Base-by-base conservation (phyloP, 2,113 vertebrate species). In the Oryzias javanicus region DNA sequence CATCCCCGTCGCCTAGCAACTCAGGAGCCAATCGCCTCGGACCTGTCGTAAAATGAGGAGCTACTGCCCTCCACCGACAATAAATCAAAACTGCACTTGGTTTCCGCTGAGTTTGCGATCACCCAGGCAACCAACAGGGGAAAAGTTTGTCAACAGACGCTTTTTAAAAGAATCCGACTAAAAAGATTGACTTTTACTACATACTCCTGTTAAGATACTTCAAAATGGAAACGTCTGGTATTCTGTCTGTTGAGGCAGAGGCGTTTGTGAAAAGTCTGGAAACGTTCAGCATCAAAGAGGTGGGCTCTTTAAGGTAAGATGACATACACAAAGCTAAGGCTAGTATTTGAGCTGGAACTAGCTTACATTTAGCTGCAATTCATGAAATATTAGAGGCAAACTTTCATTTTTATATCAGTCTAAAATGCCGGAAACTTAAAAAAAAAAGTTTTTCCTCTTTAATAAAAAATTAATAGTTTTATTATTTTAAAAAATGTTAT, bases 221-320 rank as follows among this genome's bases (percentile, higher is more conserved):
- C 12, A 0, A 58, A 6, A 89, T 90, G 89, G 80, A 86, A 14
- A 54, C 72, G 13, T 79, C 89, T 18, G 70, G 89, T 0, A 55
- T 95, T 54, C 24, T 91, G 5, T 91, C 93, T 0, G 90, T 82
- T 0, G 95, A 97, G 66, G 93, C 92, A 0, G 95, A 94, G 2
- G 86, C 73, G 12, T 83, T 93, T 59, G 83, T 95, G 57, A 89
- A 71, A 59, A 84, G 77, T 71, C 82, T 98, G 79, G 86, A 84
- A 65, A 84, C 70, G 47, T 92, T 91, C n/a, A 61, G 87, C 3
- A 68, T 95, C 6, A 88, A 86, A 3, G 94, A 95, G 2, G 67
- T 93, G 49, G 94, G 93, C 49, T 91, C 89, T 3, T 16, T 66
- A n/a, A 83, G 89, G 94, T 94, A 71, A 86, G 78, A 29, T 10